phyloP scores from a whole-genome alignment of 2,797 vertebrate genomes.

The Tympanoctomys barrerae region DNA sequence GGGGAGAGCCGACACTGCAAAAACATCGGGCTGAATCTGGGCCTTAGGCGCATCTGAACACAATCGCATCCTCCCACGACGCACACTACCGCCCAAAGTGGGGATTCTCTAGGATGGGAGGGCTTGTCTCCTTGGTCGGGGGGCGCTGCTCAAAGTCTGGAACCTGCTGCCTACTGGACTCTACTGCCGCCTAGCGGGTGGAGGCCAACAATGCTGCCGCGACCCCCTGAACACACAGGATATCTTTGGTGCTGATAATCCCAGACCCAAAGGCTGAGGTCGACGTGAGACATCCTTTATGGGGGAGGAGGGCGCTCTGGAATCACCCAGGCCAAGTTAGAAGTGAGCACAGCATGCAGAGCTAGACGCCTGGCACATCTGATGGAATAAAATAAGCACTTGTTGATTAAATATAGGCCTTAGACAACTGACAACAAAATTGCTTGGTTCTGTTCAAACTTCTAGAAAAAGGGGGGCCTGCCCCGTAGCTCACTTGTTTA shows the following conservation, averaged over 20 bases:
- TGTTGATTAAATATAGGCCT: accelerated
- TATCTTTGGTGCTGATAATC: accelerated
- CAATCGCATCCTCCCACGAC: background rate
- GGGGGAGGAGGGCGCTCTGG: background rate
- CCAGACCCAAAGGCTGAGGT: background rate
- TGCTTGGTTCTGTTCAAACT: too few relatives aligned
- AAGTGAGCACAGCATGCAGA: accelerated
- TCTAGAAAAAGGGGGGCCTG: too few relatives aligned
- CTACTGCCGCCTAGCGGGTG: background rate
- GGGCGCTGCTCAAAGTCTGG: too few relatives aligned
- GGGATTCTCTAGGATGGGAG: background rate
- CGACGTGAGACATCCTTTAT: accelerated
- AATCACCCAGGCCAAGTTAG: accelerated
- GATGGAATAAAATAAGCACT: background rate
- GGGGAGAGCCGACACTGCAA: background rate
- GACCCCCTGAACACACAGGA: too few relatives aligned
- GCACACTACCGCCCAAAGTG: accelerated
- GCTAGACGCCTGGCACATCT: accelerated
- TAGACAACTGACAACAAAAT: accelerated
- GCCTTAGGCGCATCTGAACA: background rate
- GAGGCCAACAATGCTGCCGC: background rate
- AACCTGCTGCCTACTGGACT: too few relatives aligned
- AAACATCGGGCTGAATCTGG: too few relatives aligned
- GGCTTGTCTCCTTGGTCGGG: too few relatives aligned
- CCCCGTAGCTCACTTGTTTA: too few relatives aligned